Conservation (phyloP, 2,797 vertebrate genomes). For the Podarcis siculus region DNA sequence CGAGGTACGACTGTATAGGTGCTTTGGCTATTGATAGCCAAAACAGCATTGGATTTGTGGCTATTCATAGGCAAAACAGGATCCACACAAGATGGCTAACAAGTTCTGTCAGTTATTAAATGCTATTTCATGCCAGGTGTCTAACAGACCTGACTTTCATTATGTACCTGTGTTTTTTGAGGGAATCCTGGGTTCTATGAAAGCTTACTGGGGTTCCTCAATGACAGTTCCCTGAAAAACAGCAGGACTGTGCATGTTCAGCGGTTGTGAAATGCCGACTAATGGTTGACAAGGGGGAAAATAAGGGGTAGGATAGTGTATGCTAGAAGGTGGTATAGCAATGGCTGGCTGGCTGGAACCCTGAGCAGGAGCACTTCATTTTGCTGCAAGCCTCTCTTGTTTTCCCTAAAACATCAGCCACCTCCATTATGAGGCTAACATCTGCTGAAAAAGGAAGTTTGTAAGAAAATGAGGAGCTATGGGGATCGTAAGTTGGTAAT, state of each 20-base stretch:
- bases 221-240: no score
- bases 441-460: slow-evolving; percentile 39
- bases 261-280: no score
- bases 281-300: no score
- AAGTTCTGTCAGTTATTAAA: neutral
- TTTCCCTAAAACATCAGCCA: slow-evolving; percentile 58
- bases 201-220: neutral
- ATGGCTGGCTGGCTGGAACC: no score
- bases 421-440: slow-evolving; percentile 49
- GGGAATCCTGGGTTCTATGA: neutral
- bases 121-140: neutral
- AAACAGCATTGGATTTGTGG: no score
- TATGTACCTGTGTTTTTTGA: neutral
- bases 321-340: no score
- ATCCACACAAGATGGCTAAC: no score
- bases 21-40: no score
- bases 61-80: no score
- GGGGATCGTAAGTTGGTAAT: neutral
- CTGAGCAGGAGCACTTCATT: no score
- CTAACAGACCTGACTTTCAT: neutral
- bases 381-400: slow-evolving; percentile 34
- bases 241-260: neutral
- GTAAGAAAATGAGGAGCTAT: neutral
- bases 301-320: no score
- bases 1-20: no score